A percentile compares a stretch with the other conserved stretches of the same genome.
These are phyloP conservation scores for Phaenicophaeus curvirostris DNA, from an alignment of 2,797 vertebrate species.

Conservation along the genomic window DNA sequence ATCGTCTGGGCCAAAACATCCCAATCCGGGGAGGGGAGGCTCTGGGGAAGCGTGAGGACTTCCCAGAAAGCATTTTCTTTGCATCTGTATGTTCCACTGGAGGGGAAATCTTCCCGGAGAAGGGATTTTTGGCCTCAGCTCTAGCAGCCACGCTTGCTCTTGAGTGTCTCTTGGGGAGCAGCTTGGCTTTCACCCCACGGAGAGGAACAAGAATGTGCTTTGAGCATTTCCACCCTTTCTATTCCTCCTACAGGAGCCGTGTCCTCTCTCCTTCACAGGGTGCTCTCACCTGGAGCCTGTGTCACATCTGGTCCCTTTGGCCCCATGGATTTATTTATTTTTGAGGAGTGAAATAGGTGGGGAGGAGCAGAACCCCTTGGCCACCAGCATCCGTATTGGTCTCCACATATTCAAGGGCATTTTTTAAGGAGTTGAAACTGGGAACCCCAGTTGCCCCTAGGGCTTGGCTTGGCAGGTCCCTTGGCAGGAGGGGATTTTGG, in stretches of 20 bases:
- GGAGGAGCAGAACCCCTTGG: background rate
- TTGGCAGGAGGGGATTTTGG: background rate
- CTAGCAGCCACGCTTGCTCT: background rate
- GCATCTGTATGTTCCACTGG: background rate
- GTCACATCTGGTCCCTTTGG: background rate
- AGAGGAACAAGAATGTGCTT: background rate
- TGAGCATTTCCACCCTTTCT: background rate
- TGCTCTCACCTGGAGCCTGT: background rate
- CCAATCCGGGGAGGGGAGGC: background rate
- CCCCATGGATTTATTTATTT: background rate
- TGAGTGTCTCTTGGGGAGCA: background rate
- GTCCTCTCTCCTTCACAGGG: background rate
- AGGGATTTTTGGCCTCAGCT: background rate
- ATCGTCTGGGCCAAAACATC: conserved; percentile 3
- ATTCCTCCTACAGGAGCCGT: background rate
- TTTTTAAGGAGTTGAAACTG: background rate
- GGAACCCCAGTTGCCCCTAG: background rate
- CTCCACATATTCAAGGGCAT: background rate
- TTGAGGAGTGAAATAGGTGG: background rate
- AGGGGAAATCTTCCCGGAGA: background rate
- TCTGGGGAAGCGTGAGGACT: background rate
- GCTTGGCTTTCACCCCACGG: accelerated
- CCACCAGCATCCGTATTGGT: accelerated
- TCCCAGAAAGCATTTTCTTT: background rate
- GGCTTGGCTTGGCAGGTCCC: background rate